A percentile compares a stretch with the other conserved stretches of the same genome.
phyloP scores from a whole-genome alignment of 2,888 invertebrate genomes.

The Asteroscopus sphinx region DNA sequence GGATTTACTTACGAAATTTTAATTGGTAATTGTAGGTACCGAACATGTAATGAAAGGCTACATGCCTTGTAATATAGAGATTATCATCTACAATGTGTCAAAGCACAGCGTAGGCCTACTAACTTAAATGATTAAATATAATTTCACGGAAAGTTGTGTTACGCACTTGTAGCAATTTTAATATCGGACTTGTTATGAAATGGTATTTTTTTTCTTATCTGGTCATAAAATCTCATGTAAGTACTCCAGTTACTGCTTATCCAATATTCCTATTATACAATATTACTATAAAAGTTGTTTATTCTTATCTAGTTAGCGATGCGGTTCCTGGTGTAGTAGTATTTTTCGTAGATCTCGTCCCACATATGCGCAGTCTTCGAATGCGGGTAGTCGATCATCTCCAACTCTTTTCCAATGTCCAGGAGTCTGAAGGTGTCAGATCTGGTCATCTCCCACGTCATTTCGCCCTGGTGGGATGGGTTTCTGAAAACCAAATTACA shows the following conservation, averaged over 20 bases:
- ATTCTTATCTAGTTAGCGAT: slow-evolving; percentile 25
- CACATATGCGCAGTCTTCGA: slow-evolving; percentile 65
- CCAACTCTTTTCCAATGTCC: slow-evolving; percentile 70
- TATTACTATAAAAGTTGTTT: background rate
- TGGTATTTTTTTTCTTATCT: too few species aligned
- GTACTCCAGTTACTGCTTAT: too few species aligned
- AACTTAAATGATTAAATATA: too few species aligned
- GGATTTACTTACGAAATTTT: background rate
- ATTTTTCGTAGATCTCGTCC: slow-evolving; percentile 81
- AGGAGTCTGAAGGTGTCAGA: slow-evolving; percentile 66
- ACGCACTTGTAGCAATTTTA: too few species aligned
- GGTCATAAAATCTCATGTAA: too few species aligned
- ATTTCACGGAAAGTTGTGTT: too few species aligned
- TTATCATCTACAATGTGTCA: background rate
- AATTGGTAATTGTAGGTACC: background rate
- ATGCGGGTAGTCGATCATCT: slow-evolving; percentile 74
- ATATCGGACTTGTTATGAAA: too few species aligned
- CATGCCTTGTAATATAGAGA: background rate
- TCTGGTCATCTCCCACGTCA: slow-evolving; percentile 70
- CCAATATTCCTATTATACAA: too few species aligned
- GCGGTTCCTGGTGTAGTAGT: slow-evolving; percentile 69
- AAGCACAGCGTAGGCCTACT: too few species aligned
- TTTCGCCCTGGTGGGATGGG: slow-evolving; percentile 60
- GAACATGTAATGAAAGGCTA: background rate
- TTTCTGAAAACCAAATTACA: slow-evolving; percentile 62